Evolutionary conservation across 1,140 invertebrate species (phyloP).

Genomic region (Metaphire vulgaris): DNA sequence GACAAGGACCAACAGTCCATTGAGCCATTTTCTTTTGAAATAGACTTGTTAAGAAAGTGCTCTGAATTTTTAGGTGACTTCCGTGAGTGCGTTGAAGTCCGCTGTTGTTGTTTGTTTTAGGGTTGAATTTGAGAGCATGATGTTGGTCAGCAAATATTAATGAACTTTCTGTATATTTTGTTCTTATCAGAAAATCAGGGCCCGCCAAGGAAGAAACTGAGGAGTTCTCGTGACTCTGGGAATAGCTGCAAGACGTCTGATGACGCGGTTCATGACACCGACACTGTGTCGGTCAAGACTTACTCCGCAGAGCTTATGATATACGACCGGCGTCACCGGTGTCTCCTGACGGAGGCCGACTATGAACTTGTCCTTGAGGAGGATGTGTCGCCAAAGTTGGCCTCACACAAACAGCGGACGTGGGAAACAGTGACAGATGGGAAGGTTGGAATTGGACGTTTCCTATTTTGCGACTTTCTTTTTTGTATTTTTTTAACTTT

Average conservation of each 20-base stretch:
- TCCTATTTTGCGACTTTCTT: no score
- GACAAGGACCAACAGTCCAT: no score
- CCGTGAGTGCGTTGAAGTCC: no score
- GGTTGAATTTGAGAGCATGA: no score
- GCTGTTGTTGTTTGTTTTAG: no score
- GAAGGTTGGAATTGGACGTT: no score
- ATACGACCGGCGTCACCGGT: background rate
- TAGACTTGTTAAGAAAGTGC: no score
- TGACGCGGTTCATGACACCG: background rate
- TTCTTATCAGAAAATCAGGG: background rate
- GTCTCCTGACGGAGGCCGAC: background rate
- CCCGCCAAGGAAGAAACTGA: background rate
- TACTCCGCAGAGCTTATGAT: background rate
- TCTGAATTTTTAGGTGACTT: no score
- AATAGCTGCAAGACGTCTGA: background rate
- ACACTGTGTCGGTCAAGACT: background rate
- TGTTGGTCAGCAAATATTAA: no score
- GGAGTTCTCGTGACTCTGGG: background rate
- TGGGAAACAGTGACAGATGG: background rate
- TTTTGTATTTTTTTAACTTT: no score
- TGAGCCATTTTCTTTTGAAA: no score
- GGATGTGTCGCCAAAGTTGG: background rate
- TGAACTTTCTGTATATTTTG: no score
- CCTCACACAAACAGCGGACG: background rate
- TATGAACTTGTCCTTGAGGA: background rate